Base-by-base conservation (phyloP, 2,797 vertebrate genomes). In the Microctenopoma steveboyesi region DNA sequence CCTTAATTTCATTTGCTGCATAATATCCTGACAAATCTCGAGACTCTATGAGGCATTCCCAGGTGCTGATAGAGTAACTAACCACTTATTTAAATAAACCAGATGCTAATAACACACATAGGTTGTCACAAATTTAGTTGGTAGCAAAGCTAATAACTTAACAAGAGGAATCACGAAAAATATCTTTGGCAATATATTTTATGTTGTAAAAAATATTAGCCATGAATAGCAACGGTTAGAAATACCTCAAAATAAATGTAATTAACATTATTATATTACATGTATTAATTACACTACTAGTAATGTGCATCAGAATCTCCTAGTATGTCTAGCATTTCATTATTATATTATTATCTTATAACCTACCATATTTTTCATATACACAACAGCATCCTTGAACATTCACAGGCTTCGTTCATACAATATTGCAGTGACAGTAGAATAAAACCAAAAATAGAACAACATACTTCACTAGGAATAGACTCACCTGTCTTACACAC, bases 401-500 rank as follows among this genome's bases (percentile, higher is more conserved):
- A 28, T 7, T 40, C 28, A 56, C 30, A 33, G 45, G 16, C 9
- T 3, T 2, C 25, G 63, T 7, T 61, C 22, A 46, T 43, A 46
- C 13, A 46, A 40, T 45, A 37, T 60, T 64, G n/a, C 49, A 14
- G 66, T 18, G 27, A 37, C 46, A 28, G 11, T 52, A 5, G 10
- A 16, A 53, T 61, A 27, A 70, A 48, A 76, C 59, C 15, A 15
- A 77, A 33, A 86, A 84, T 74, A 82, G 58, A 76, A 56, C 30
- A 69, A 64, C 72, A 69, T 66, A 18, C 43, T 53, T 57, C 7
- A 50, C 77, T 57, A 64, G 50, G 67, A 84, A 86, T 82, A 81
- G 67, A 69, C 50, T 83, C 78, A 86, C 82, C 74, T 89, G 80
- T 84, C 67, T 70, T 27, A 39, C 60, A 60, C 50, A 18, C 61